phyloP scores from a whole-genome alignment of 2,113 vertebrate genomes.

The Hemiscyllium ocellatum region DNA sequence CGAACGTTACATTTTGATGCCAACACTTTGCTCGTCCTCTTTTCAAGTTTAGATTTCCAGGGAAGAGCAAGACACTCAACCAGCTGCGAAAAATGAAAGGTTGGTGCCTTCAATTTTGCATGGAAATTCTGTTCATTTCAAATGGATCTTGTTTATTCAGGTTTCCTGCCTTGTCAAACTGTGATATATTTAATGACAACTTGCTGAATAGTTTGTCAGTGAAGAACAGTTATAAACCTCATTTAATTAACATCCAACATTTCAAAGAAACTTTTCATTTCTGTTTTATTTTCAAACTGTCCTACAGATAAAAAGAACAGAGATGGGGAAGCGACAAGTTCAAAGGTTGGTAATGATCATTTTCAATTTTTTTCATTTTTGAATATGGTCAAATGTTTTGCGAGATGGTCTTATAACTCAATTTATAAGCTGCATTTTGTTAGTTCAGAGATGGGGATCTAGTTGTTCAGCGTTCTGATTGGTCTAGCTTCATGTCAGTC shows the following conservation, averaged over 20 bases:
- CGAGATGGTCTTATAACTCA: not conserved
- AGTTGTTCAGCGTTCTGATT: not conserved
- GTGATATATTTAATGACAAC: too few relatives aligned
- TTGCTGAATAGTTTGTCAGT: not conserved
- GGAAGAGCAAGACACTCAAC: not conserved
- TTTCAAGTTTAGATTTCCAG: slow-evolving; percentile 40
- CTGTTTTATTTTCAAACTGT: not conserved
- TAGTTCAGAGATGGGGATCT: not conserved
- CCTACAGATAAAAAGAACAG: not conserved
- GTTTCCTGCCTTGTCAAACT: not conserved
- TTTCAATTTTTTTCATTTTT: not conserved
- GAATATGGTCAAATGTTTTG: not conserved
- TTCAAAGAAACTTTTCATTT: not conserved
- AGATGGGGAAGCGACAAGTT: too few relatives aligned
- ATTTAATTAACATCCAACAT: not conserved
- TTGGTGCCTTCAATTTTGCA: slow-evolving; percentile 42
- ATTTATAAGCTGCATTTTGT: not conserved
- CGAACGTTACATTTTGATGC: slow-evolving; percentile 39
- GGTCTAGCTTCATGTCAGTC: not conserved
- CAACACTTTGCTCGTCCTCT: not conserved
- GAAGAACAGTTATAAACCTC: not conserved
- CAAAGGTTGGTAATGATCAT: not conserved
- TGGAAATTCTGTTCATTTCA: not conserved
- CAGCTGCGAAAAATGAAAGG: slow-evolving; percentile 49
- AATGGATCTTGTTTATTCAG: not conserved